Base-by-base conservation (phyloP, 1,140 invertebrate species). In the Reticulitermes speratus region DNA sequence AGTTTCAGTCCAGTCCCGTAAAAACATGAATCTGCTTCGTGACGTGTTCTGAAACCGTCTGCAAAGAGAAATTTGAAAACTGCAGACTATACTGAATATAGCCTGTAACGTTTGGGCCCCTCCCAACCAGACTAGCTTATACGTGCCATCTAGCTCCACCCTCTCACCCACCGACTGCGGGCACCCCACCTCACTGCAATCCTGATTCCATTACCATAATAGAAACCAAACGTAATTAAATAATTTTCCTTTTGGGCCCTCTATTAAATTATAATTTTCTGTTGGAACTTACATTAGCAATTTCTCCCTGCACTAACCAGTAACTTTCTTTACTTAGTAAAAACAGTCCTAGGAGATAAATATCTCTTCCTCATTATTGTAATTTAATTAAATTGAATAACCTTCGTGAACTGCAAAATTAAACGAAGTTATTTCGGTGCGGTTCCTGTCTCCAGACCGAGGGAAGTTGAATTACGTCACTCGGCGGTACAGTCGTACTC, bases 291-390 rank as follows among this genome's bases (percentile, higher is more conserved):
- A 84, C 83, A 84, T 84, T 84, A 84, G 83, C 83, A 52, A 84
- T 84, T 84, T 84, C 69, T 82, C 59, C 55, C 38, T 65, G 44
- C 85, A 65, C 59, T 32, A 85, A 85, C 85, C 85, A 85, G 65
- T 85, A 69, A 82, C 85, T 85, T 82, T 85, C 85, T 69, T 52
- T 85, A 44, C 85, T 84, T 52, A 85, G 38, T 85, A 85, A 85
- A 85, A 85, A 85, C 85, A 85, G 65, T 85, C 75, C 65, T 81
- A 84, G 83, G 83, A 87, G 87, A 69, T 87, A 87, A 87, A 87
- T 87, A 87, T 87, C 87, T 87, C 87, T 86, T 86, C 83, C 83
- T 87, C 86, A 87, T 87, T 87, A 87, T 87, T 87, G 87, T 86
- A 86, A 86, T 84, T 86, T 86, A 83, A 87, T 87, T 87, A 87